These are phyloP conservation scores for Eulemur rufifrons DNA, from an alignment of 2,113 vertebrate genomes.

Conservation along the genomic window DNA sequence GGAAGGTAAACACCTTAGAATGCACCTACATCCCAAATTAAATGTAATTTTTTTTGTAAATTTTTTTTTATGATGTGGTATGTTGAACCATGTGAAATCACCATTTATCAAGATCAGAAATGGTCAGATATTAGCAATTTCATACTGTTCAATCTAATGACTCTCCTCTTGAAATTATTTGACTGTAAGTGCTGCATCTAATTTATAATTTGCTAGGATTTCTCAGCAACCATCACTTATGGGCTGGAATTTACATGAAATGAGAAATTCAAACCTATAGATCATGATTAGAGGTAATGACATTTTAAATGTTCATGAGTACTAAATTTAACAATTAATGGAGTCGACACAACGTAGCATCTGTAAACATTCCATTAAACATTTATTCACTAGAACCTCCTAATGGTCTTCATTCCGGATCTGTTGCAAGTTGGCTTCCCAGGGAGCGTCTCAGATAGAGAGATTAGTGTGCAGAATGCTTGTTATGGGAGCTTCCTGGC, in stretches of 20 bases:
- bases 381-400: not conserved
- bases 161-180: conserved; percentile 6
- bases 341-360: not conserved
- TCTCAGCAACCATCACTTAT: not conserved
- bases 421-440: not conserved
- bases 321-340: not conserved
- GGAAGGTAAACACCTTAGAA: not conserved
- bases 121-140: not conserved
- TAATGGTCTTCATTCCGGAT: not conserved
- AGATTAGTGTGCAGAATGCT: not conserved
- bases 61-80: not conserved
- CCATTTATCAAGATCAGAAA: not conserved
- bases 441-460: not conserved
- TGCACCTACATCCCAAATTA: not conserved
- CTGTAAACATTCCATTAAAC: not conserved
- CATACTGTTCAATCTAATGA: not conserved
- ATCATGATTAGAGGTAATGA: not conserved
- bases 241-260: not conserved
- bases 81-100: not conserved
- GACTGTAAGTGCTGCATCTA: not conserved
- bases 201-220: not conserved
- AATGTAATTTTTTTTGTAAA: not conserved
- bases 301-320: not conserved
- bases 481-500: not conserved
- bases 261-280: not conserved